Evolutionary conservation across 2,113 vertebrate genomes (phyloP).

Genomic region (Antechinus stuartii): DNA sequence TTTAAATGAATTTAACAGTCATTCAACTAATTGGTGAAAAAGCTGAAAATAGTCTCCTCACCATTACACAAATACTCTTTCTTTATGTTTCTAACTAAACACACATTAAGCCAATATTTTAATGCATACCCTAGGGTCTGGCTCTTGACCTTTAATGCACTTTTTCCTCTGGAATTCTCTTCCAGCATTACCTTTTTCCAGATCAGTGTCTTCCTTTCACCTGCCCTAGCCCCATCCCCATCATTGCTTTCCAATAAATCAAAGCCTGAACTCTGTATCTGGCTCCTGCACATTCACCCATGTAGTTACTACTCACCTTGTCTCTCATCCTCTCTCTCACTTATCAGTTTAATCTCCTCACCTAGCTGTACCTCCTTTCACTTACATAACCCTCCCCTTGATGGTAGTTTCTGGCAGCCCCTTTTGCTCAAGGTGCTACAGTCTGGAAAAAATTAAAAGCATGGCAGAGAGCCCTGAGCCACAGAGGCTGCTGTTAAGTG

Average conservation of each 20-base stretch:
- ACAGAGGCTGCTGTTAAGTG: constrained; percentile 50
- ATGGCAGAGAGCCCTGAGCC: constrained; percentile 54
- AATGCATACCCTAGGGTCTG: background rate
- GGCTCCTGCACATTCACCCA: background rate
- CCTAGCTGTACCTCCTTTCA: constrained; percentile 39
- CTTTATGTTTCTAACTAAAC: background rate
- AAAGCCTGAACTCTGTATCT: background rate
- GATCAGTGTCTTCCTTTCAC: background rate
- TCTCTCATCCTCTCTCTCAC: background rate
- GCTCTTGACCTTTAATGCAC: background rate
- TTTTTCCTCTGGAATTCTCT: background rate
- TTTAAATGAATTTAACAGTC: background rate
- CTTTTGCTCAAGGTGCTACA: constrained; percentile 53
- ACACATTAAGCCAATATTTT: background rate
- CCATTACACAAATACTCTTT: background rate
- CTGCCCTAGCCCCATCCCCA: background rate
- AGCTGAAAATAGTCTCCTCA: background rate
- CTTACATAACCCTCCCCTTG: constrained; percentile 30
- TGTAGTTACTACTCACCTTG: accelerated
- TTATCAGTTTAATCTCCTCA: constrained; percentile 42
- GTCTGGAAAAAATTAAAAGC: constrained; percentile 70
- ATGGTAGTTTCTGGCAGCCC: constrained; percentile 58
- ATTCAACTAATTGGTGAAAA: background rate
- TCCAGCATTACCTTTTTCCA: background rate
- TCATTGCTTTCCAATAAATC: background rate